Evolutionary conservation across 2,113 vertebrate species (phyloP), one percentile per base, ranked within the genome.

Genomic region (Phaethornis superciliosus): DNA sequence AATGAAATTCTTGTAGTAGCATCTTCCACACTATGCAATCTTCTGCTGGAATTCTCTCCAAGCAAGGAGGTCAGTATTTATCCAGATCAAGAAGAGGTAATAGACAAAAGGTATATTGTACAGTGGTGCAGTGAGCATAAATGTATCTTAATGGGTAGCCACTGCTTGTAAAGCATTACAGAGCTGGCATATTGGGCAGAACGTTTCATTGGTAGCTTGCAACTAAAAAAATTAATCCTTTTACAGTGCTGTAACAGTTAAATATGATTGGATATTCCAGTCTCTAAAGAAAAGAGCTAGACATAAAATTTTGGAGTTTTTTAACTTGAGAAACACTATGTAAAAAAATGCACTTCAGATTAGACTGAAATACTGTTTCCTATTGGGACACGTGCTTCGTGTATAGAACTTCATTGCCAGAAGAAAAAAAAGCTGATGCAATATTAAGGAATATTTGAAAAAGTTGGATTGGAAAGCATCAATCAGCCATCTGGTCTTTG

Each of bases 1-100:
- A 99, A 99, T 97, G 99, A 99, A 97, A 99, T 99, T 70, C 97
- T 99, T 47, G 97, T 99, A 82, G 99, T 99, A 98, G 99, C 99
- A 72, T 99, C 99, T 76, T 99, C 99, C 58, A 99, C 99, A 90
- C 98, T 99, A 97, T 99, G 99, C 98, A 99, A 99, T 95, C 98
- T 99, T 79, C 98, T 99, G 88, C 98, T 99, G 96, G 99, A 99
- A 97, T 99, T 99, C 97, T 99, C 99, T 51, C 99, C 99, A 95
- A 99, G 99, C 97, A 99, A 99, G 98, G 99, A 99, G 99, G 99
- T 99, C 84, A 89, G 98, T 96, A 78, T 86, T 71, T 81, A 54
- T n/a, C 47, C 64, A 84, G 56, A 70, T n/a, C 20, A 71, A 40
- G 69, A n/a, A 56, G 74, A 44, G 9, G 20, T 44, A 28, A 44